These are phyloP conservation scores for Lycopodina hypogea DNA, from an alignment of 37 sponge, comb jelly and placozoan species.

Conservation along the genomic window DNA sequence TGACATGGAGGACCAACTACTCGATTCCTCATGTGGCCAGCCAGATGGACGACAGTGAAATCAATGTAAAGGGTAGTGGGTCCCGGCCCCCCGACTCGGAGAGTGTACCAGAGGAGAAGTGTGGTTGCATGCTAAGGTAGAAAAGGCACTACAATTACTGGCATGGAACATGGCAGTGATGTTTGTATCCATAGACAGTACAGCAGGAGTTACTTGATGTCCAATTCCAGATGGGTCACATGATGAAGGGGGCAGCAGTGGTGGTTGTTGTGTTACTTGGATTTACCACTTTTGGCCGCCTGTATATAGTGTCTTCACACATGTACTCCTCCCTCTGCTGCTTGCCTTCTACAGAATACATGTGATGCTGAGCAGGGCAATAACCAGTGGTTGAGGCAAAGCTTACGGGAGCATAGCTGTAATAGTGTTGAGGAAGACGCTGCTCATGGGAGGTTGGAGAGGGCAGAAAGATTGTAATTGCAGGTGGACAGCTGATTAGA, in stretches of 20 bases:
- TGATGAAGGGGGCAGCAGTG: conserved; percentile 4
- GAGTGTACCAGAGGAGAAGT: conserved; percentile 5
- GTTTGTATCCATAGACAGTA: background rate
- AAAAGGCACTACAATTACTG: conserved; percentile 19
- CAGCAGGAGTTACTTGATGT: background rate
- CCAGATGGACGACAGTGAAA: no score
- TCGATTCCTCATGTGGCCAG: no score
- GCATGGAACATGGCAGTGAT: conserved; percentile 5
- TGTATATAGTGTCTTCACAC: no score
- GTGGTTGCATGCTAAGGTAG: no score
- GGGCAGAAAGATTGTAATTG: conserved; percentile 12
- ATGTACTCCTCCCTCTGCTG: no score
- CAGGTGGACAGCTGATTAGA: background rate
- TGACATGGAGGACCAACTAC: no score
- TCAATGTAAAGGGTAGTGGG: conserved; percentile 15
- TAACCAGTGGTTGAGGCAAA: background rate
- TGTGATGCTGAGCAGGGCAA: background rate
- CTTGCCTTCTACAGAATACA: background rate
- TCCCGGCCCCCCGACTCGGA: background rate
- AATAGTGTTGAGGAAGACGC: background rate
- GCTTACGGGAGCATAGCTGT: background rate
- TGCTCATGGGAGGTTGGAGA: background rate
- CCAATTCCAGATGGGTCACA: background rate
- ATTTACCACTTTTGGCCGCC: background rate
- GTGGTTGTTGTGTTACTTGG: conserved; percentile 10